Percentiles rank a stretch among this genome's conserved stretches.
Evolutionary conservation across 2,113 vertebrate genomes (phyloP).

Genomic region (Epinephelus lanceolatus): DNA sequence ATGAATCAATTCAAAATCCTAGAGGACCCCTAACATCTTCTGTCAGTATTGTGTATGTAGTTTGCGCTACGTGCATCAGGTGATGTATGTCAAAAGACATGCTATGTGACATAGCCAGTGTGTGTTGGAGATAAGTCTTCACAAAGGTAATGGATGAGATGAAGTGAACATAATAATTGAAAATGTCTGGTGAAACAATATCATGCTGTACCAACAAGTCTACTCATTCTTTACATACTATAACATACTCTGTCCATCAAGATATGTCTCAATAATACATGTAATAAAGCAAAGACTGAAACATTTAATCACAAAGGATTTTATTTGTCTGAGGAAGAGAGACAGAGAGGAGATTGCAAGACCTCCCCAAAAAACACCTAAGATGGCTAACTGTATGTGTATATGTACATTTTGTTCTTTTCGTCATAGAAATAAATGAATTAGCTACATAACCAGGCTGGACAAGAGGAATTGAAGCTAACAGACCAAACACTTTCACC

Average conservation of each 20-base stretch:
- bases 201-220: not conserved
- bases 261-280: not conserved
- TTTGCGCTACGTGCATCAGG: not conserved
- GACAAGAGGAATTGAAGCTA: slow-evolving; percentile 1
- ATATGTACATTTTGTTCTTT: slow-evolving; percentile 17
- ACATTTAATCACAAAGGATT: slow-evolving; percentile 21
- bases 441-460: slow-evolving; percentile 4
- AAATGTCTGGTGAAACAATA: not conserved
- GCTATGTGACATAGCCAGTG: not conserved
- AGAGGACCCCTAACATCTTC: no score
- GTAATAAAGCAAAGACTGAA: slow-evolving; percentile 22
- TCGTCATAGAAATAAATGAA: slow-evolving; percentile 52
- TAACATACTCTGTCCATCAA: slow-evolving; percentile 5
- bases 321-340: slow-evolving; percentile 33
- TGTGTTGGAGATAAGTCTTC: not conserved
- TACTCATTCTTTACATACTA: not conserved
- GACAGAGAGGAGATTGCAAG: not conserved
- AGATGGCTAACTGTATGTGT: not conserved
- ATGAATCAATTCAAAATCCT: not conserved
- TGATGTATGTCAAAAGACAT: not conserved
- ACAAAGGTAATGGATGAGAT: not conserved
- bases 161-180: not conserved
- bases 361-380: not conserved
- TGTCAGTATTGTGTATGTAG: not conserved
- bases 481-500: slow-evolving; percentile 11